These are phyloP conservation scores for Bothrops jararaca DNA, from an alignment of 2,113 vertebrate species.

Conservation along the genomic window DNA sequence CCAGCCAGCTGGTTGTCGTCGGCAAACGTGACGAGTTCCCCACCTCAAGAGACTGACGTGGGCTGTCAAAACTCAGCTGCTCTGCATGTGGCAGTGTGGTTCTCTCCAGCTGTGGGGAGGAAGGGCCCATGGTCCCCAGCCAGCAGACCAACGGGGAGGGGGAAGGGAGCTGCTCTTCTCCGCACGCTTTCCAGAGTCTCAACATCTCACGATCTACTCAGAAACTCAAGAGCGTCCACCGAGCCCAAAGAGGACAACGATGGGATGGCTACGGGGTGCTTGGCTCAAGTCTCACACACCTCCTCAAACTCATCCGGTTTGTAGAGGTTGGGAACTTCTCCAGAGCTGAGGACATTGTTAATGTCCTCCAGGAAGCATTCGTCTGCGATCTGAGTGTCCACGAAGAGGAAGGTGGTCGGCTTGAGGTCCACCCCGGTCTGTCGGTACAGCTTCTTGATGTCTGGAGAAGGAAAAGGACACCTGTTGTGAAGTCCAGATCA, in stretches of 20 bases:
- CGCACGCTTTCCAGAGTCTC: too few species aligned
- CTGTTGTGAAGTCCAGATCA: rapidly evolving
- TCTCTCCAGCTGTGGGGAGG: too few species aligned
- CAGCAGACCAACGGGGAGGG: too few species aligned
- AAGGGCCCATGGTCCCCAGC: too few species aligned
- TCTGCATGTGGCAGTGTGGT: too few species aligned
- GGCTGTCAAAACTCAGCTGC: too few species aligned
- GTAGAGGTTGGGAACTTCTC: conserved; percentile 88
- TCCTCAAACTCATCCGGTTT: conserved; percentile 45
- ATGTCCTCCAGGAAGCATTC: conserved; percentile 87
- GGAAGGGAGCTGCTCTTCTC: too few species aligned
- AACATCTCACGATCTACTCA: too few species aligned
- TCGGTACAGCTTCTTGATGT: conserved; percentile 83
- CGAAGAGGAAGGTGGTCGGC: conserved; percentile 84
- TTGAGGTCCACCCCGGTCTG: conserved; percentile 80
- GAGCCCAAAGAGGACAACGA: neutral
- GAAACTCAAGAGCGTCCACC: neutral
- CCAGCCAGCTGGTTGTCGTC: too few species aligned
- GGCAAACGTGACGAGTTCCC: too few species aligned
- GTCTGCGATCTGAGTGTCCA: conserved; percentile 81
- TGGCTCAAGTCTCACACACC: neutral
- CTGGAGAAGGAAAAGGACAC: conserved; percentile 51
- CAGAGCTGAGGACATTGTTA: conserved; percentile 86
- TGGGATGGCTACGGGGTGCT: too few species aligned
- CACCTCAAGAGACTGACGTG: too few species aligned